These are phyloP conservation scores for Musca domestica DNA, from an alignment of 1,140 invertebrate species.

Conservation along the genomic window DNA sequence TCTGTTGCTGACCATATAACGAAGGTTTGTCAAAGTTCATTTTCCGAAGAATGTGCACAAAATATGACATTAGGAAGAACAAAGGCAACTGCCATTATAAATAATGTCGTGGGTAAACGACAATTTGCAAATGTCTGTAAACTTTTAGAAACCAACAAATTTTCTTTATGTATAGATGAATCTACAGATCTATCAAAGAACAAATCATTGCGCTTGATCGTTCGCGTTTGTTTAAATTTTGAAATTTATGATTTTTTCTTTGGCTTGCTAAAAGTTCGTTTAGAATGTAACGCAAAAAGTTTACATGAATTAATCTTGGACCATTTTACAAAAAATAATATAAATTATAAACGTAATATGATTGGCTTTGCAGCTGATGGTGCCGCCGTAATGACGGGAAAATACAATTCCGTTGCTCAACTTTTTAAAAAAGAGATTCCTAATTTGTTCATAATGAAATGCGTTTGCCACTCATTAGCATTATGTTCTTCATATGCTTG, in stretches of 20 bases:
- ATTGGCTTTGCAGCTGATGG: background rate
- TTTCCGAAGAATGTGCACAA: background rate
- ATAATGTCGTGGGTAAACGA: background rate
- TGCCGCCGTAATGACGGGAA: background rate
- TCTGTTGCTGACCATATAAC: background rate
- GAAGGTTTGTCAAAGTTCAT: no score
- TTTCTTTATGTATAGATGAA: no score
- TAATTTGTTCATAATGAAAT: constrained; percentile 6
- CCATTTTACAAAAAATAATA: background rate
- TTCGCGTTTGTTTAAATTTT: background rate
- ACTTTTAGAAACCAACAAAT: background rate
- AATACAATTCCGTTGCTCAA: background rate
- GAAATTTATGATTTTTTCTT: background rate
- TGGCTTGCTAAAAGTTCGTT: background rate
- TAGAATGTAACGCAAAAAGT: background rate
- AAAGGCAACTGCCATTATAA: constrained; percentile 3
- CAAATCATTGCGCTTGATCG: background rate
- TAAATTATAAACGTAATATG: background rate
- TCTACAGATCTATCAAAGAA: background rate
- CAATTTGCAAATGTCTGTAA: background rate
- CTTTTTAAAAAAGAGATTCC: constrained; percentile 14
- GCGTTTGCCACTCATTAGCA: background rate
- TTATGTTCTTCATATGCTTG: constrained; percentile 4
- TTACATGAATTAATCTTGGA: background rate
- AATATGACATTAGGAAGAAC: background rate